Evolutionary conservation across 2,888 invertebrate genomes (phyloP), one percentile per base, ranked within the genome.

Genomic region (Epinotia nisella): DNA sequence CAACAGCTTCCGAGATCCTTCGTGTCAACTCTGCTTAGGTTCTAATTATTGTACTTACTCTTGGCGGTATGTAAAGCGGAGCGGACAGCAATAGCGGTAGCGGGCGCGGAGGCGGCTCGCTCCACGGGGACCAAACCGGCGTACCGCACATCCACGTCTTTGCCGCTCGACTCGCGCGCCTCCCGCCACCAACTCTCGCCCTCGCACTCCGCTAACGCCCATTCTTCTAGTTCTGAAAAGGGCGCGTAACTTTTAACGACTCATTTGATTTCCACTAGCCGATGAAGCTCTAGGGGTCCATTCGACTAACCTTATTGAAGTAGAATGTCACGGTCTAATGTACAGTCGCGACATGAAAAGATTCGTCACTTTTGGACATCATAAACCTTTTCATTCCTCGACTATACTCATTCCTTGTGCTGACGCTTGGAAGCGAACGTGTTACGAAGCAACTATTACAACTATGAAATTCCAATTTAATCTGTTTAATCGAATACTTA

Each of bases 51-150:
- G 9, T 19, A 67, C 68, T 64, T 79, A 94, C 93, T 86, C 88
- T 95, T 95, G 74, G 94, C 94, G 4, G 94, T 91, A 77, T 96
- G 95, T 75, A 98, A 95, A 77, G 98, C 96, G 53, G 96, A 96
- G 85, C 97, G 96, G 64, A 98, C 97, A 49, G 98, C 97, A 71
- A 96, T 95, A 3, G 97, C 96, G 70, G 97, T 97, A 39, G 96
- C 96, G 78, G 95, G 95, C 35, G 96, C 96, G 74, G 95, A 96
- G 19, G 95, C 95, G 9, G 96, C 95, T 65, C 96, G 95, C 84
- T 97, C 97, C 10, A 97, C 96, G 4, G 97, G 94, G 21, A 96
- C 96, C 74, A 95, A 95, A 17, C 97, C 97, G 68, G 97, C 95
- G 89, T 97, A 97, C 87, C 97, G 96, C 76, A 97, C 95, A 51